Percentiles rank a stretch among this genome's conserved stretches.
Conservation (phyloP, 2,888 invertebrate genomes). For the Gortyna flavago region DNA sequence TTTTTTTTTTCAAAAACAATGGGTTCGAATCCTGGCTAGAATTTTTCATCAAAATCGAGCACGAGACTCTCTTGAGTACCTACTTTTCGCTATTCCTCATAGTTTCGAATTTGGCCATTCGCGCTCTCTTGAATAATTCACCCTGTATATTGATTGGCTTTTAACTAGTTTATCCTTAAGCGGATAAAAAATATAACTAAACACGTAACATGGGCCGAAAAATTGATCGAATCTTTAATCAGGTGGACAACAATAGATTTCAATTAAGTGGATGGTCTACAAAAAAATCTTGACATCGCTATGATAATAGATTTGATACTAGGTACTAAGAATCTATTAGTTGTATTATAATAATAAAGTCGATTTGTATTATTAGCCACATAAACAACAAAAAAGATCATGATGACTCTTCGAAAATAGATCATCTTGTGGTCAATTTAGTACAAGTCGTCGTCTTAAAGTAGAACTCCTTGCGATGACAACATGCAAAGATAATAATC, state of each 20-base stretch:
- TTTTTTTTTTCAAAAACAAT: no score
- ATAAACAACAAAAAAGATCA: neutral
- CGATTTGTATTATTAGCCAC: neutral
- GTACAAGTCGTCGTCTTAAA: no score
- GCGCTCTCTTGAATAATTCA: no score
- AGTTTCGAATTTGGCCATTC: no score
- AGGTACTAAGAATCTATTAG: slow-evolving; percentile 17
- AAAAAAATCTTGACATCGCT: slow-evolving; percentile 57
- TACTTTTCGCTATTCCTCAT: no score
- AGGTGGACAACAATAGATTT: slow-evolving; percentile 48
- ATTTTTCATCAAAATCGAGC: no score
- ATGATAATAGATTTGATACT: slow-evolving; percentile 31
- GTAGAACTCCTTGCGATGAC: neutral
- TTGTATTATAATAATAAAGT: slow-evolving; percentile 8
- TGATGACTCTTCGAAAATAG: neutral
- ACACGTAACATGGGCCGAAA: slow-evolving; percentile 9
- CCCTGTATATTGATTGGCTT: neutral
- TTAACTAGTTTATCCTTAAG: slow-evolving; percentile 22
- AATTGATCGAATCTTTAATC: slow-evolving; percentile 55
- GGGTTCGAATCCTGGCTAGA: no score
- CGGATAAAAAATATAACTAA: slow-evolving; percentile 28
- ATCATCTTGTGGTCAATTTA: neutral
- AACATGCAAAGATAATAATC: neutral
- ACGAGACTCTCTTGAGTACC: no score
- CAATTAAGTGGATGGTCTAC: slow-evolving; percentile 41